phyloP scores from a whole-genome alignment of 2,113 vertebrate genomes.

The Bombycilla garrulus region DNA sequence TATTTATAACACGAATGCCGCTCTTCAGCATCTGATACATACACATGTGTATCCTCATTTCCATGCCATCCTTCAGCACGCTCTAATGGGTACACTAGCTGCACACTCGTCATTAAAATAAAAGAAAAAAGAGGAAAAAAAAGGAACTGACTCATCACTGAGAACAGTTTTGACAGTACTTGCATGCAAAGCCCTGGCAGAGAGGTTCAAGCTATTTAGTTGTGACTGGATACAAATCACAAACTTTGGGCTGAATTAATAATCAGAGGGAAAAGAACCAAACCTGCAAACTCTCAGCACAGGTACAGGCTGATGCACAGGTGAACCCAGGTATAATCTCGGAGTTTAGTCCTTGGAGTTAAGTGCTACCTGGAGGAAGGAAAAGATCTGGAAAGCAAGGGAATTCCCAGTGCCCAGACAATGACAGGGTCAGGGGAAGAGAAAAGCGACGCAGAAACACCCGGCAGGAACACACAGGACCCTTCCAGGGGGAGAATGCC shows the following conservation, averaged over 20 bases:
- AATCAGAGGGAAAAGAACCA: background rate
- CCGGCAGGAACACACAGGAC: background rate
- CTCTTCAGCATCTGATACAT: constrained; percentile 52
- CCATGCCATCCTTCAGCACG: constrained; percentile 1
- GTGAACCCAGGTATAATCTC: background rate
- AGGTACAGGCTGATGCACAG: background rate
- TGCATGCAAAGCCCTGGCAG: constrained; percentile 7
- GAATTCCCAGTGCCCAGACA: background rate
- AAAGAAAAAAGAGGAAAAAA: background rate
- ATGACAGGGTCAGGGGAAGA: background rate
- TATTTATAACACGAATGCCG: constrained; percentile 47
- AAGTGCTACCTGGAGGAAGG: background rate
- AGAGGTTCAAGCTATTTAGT: background rate
- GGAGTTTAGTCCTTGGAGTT: background rate
- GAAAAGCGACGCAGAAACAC: accelerated
- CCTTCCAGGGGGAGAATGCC: background rate
- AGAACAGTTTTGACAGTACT: constrained; percentile 48
- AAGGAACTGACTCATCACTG: constrained; percentile 42
- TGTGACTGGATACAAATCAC: background rate
- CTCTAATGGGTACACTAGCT: constrained; percentile 45
- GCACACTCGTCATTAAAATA: constrained; percentile 20
- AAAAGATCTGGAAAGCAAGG: background rate
- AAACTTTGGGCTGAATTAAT: background rate
- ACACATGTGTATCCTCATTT: constrained; percentile 62
- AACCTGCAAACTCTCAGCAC: accelerated